Base-by-base conservation (phyloP, 1,140 invertebrate species). In the Thrips palmi region DNA sequence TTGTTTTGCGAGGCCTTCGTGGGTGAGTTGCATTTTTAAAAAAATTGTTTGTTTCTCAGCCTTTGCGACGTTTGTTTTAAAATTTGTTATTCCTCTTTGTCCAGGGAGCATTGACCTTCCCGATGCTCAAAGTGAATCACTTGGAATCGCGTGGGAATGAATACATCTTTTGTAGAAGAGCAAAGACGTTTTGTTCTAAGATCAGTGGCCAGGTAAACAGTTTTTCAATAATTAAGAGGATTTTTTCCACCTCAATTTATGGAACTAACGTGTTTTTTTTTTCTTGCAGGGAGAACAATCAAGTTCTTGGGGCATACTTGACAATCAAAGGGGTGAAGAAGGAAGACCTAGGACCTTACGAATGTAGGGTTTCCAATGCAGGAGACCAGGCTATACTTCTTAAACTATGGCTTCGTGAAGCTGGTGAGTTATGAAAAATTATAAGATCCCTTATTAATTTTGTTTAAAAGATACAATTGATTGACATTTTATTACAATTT, bases 1-100 rank as follows among this genome's bases (percentile, higher is more conserved):
- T 57, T 80, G 18, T 79, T 72, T 56, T 79, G 77, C 56, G 77
- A 80, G 57, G 75, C 74, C 39, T 75, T 78, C 51, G 67, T 77
- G 31, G 75, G 76, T 65, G 62, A 70, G 59, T 59, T 22, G 18
- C 28, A 10, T 22, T 6, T 3, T 32, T 22, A 12, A 17, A 22
- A 17, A 8, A 3, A 18, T 19, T 37, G 19, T 10, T 27, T 40
- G 19, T 27, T 20, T 33, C 24, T 30, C 17, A 12, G 31, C 32
- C 28, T 35, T 10, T 34, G 21, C 34, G 32, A 27, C 10, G 20
- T 2, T n/a, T 33, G 10, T 37, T 37, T 22, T 25, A 24, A 4
- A 7, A 37, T 37, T 12, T 8, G 6, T 35, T 10, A 20, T 33
- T 8, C 4, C 7, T 19, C 19, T 41, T 37, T 35, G 49, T 52